Conservation (phyloP, 2,888 invertebrate species). For the Pyralis farinalis region DNA sequence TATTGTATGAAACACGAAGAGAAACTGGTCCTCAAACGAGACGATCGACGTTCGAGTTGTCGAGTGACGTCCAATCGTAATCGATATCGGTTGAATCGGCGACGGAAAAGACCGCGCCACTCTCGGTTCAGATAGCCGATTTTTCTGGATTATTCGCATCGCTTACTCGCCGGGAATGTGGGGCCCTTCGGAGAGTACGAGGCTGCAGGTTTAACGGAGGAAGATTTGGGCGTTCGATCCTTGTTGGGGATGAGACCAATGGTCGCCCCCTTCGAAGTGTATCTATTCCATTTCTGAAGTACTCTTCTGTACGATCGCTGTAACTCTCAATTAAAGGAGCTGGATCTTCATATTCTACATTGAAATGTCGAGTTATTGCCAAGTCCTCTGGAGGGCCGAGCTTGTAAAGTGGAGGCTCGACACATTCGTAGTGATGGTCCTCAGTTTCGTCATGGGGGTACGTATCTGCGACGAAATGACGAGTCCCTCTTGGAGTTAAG, state of each 20-base stretch:
- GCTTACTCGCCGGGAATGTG: conserved; percentile 72
- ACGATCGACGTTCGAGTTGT: conserved; percentile 60
- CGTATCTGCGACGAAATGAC: conserved; percentile 87
- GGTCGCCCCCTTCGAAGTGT: conserved; percentile 81
- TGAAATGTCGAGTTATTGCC: conserved; percentile 87
- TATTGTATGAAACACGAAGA: not conserved
- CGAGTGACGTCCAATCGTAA: conserved; percentile 64
- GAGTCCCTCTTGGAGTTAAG: conserved; percentile 89
- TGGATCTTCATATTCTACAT: conserved; percentile 91
- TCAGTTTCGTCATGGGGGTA: conserved; percentile 83
- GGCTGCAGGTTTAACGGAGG: conserved; percentile 87
- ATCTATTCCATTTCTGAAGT: conserved; percentile 67
- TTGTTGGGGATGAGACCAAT: conserved; percentile 88
- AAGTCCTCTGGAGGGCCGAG: conserved; percentile 71
- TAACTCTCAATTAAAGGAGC: conserved; percentile 88
- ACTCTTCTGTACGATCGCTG: conserved; percentile 75
- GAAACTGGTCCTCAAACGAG: conserved; percentile 51
- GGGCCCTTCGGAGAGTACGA: conserved; percentile 71
- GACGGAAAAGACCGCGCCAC: conserved; percentile 78
- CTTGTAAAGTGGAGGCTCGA: conserved; percentile 80
- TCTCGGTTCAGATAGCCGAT: conserved; percentile 76
- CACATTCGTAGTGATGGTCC: conserved; percentile 87
- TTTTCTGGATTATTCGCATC: conserved; percentile 71
- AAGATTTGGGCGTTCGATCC: conserved; percentile 90
- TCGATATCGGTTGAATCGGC: conserved; percentile 70